Base-by-base conservation (phyloP, 2,113 vertebrate species). In the Sula dactylatra region DNA sequence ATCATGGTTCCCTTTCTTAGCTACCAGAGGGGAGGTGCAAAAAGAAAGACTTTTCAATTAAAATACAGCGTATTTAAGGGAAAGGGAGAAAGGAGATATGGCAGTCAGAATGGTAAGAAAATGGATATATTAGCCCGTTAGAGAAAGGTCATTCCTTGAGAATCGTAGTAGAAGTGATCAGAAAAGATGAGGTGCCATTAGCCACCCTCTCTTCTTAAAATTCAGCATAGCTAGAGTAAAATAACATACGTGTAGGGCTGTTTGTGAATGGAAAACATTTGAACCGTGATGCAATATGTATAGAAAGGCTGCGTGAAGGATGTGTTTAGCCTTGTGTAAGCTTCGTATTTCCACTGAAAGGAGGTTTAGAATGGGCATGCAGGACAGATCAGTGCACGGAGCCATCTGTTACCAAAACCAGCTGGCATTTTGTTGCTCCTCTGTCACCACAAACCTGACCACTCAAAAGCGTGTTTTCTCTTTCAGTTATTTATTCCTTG, bases 391-490 rank as follows among this genome's bases (percentile, higher is more conserved):
- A 81, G 91, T 72, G 87, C 70, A 70, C 4, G 16, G 72, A 89
- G 82, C 95, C 93, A 92, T 96, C 95, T 97, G 95, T 91, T 98
- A 92, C 59, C 4, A 6, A 96, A 95, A 91, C 90, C 95, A 96
- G 93, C 94, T 96, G 95, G 88, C 83, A 91, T 94, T 96, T 94
- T 96, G 88, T 80, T 76, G 78, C 79, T 97, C 44, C 82, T 90
- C 91, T 89, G 66, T 90, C 86, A 84, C 77, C 50, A 56, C 73
- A 89, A 73, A 86, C 90, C 81, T 40, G 44, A 73, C 81, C 90
- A 82, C 85, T 92, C 40, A 29, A 90, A 94, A 91, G 36, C n/a
- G 38, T 77, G 40, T 76, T 80, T 83, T 84, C 66, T 95, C 66
- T 91, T 92, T 88, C 2, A 0, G 62, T 81, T 92, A 44, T 82